phyloP scores from a whole-genome alignment of 2,113 vertebrate genomes.

The Urocitellus parryii region DNA sequence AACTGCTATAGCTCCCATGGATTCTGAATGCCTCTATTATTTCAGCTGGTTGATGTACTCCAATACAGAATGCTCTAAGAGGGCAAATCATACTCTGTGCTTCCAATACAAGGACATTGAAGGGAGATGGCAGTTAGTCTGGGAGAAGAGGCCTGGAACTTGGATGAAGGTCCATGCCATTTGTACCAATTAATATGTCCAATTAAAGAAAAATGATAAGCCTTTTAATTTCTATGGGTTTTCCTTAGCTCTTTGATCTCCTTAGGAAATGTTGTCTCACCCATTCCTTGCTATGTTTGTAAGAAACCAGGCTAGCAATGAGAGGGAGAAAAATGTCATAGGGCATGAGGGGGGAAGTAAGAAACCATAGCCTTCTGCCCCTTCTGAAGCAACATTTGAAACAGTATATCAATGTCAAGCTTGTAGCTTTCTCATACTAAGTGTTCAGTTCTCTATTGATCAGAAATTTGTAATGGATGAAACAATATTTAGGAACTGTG shows the following conservation, averaged over 20 bases:
- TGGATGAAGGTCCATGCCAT: background rate
- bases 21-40: constrained; percentile 20
- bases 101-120: background rate
- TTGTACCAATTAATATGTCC: constrained; percentile 3
- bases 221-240: background rate
- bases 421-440: background rate
- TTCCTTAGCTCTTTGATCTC: background rate
- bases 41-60: background rate
- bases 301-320: constrained; percentile 7
- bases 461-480: background rate
- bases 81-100: background rate
- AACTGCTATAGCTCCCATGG: background rate
- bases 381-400: background rate
- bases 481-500: background rate
- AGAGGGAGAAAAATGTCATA: background rate
- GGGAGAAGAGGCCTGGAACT: background rate
- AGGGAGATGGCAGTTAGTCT: background rate
- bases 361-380: background rate
- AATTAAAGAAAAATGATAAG: constrained; percentile 37
- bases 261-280: background rate
- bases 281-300: constrained; percentile 5
- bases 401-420: background rate
- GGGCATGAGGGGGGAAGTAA: background rate
- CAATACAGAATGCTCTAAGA: background rate
- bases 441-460: background rate